These are phyloP conservation scores for Harlomillsia oculata DNA, from an alignment of 1,140 invertebrate genomes.

Conservation along the genomic window DNA sequence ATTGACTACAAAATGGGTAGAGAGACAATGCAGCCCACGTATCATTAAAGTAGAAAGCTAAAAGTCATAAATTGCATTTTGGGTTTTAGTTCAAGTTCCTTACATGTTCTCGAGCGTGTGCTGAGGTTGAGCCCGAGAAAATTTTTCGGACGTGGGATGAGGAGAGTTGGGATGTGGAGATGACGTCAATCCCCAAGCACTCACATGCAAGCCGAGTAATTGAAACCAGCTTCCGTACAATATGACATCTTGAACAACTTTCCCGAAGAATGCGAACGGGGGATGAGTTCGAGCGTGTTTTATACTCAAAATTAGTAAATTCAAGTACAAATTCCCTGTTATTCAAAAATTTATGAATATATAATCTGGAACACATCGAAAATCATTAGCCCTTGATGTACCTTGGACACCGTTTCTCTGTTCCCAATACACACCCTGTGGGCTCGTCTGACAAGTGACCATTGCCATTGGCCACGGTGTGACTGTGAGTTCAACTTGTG, in stretches of 20 bases:
- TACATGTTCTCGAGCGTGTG: neutral
- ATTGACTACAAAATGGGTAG: neutral
- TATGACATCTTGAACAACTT: constrained; percentile 13
- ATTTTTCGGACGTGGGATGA: too few relatives aligned
- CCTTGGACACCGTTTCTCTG: constrained; percentile 22
- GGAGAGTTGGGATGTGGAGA: neutral
- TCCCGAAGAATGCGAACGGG: constrained; percentile 24
- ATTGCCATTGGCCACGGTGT: constrained; percentile 37
- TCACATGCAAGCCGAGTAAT: constrained; percentile 27
- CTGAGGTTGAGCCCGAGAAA: too few relatives aligned
- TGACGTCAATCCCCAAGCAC: constrained; percentile 14
- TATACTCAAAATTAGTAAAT: constrained; percentile 28
- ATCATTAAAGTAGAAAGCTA: neutral
- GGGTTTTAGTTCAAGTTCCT: neutral
- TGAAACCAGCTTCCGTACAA: constrained; percentile 21
- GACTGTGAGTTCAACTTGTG: too few relatives aligned
- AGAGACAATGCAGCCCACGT: neutral
- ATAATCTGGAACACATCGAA: neutral
- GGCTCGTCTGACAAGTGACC: constrained; percentile 11
- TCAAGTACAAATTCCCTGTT: constrained; percentile 27
- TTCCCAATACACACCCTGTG: constrained; percentile 14
- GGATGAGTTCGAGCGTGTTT: constrained; percentile 27
- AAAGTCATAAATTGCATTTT: neutral
- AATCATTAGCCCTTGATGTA: neutral
- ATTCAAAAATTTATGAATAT: constrained; percentile 9